Evolutionary conservation across 2,888 invertebrate genomes (phyloP).

Genomic region (Hirtodrosophila duncani): DNA sequence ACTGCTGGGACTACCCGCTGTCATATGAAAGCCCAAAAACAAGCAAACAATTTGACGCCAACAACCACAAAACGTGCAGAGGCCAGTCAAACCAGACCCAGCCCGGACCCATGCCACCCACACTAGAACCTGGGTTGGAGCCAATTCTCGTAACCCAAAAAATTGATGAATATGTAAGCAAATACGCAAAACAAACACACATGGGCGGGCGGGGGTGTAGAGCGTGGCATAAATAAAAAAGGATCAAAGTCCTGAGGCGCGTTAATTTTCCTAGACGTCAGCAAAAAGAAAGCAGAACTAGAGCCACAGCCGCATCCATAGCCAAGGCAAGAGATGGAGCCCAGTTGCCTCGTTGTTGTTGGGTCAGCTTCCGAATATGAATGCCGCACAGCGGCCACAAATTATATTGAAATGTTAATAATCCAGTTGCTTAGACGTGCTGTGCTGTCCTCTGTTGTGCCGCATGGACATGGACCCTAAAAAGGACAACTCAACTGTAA

Average conservation of each 20-base stretch:
- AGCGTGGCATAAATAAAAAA: conserved; percentile 46
- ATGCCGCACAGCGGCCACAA: conserved; percentile 37
- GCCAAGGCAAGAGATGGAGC: conserved; percentile 47
- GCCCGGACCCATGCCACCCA: background rate
- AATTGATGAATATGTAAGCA: conserved; percentile 72
- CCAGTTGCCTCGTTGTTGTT: conserved; percentile 10
- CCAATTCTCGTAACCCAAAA: conserved; percentile 66
- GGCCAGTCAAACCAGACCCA: conserved; percentile 14
- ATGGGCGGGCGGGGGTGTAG: conserved; percentile 25
- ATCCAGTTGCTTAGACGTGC: conserved; percentile 71
- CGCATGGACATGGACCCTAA: conserved; percentile 18
- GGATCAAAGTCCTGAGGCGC: conserved; percentile 68
- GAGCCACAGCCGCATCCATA: conserved; percentile 26
- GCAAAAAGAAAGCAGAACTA: conserved; percentile 61
- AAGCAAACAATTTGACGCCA: conserved; percentile 69
- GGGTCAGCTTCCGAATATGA: conserved; percentile 28
- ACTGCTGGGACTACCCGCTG: conserved; percentile 64
- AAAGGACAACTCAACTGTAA: conserved; percentile 62
- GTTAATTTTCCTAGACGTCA: conserved; percentile 68
- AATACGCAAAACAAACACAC: conserved; percentile 57
- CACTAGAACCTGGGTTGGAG: conserved; percentile 41
- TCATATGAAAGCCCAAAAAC: conserved; percentile 63
- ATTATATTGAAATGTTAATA: conserved; percentile 74
- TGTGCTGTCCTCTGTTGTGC: conserved; percentile 21
- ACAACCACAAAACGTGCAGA: conserved; percentile 66